Evolutionary conservation across 2,113 vertebrate genomes (phyloP).

Genomic region (Lipophrys pholis): DNA sequence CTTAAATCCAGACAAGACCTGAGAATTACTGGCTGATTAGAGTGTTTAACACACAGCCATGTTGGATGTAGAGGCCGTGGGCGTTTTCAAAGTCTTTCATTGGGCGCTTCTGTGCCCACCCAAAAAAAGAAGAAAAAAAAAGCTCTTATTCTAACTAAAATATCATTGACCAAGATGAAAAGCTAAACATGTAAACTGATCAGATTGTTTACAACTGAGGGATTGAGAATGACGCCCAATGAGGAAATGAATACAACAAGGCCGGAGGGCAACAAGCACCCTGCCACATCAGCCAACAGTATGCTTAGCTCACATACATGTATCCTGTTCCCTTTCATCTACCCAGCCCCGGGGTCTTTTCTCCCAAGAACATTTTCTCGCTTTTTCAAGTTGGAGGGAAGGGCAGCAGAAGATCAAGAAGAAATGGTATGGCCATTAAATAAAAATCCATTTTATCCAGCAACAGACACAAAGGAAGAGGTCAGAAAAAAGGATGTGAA

Average conservation of each 20-base stretch:
- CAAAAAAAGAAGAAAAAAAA: background rate
- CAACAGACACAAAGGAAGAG: constrained; percentile 41
- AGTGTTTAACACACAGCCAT: background rate
- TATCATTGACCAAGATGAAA: background rate
- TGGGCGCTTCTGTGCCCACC: background rate
- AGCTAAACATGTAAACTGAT: background rate
- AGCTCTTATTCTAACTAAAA: background rate
- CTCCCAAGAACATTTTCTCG: constrained; percentile 19
- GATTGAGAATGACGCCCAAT: background rate
- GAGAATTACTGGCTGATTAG: background rate
- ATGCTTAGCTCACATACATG: background rate
- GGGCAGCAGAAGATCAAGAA: constrained; percentile 28
- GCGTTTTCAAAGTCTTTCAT: background rate
- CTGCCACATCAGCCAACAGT: constrained; percentile 4
- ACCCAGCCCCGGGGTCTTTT: background rate
- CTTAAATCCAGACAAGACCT: background rate
- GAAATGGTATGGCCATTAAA: constrained; percentile 18
- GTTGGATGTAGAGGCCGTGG: background rate
- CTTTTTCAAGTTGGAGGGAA: constrained; percentile 20
- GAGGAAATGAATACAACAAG: background rate
- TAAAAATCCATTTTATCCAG: constrained; percentile 21
- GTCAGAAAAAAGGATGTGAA: constrained; percentile 44
- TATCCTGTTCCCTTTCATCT: background rate
- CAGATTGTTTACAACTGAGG: background rate
- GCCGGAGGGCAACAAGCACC: constrained; percentile 5